phyloP scores from a whole-genome alignment of 64 coral and sea anemone species.

The Acropora yongei region DNA sequence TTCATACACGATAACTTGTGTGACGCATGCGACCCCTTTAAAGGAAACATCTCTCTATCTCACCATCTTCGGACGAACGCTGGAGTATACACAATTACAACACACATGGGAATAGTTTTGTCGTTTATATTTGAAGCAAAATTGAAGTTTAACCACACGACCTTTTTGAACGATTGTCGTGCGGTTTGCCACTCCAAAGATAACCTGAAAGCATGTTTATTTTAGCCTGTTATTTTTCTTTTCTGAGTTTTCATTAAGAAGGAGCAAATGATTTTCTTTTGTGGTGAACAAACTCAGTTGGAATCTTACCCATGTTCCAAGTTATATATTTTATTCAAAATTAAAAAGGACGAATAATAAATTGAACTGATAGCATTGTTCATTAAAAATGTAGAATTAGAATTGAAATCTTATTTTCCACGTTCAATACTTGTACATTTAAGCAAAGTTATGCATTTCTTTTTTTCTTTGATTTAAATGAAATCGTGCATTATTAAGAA shows the following conservation, averaged over 20 bases:
- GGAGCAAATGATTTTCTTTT: neutral
- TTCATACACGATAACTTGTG: too few relatives aligned
- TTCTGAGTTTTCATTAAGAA: neutral
- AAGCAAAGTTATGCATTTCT: neutral
- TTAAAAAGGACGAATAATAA: neutral
- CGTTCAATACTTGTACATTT: neutral
- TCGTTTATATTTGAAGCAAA: too few relatives aligned
- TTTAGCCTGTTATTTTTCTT: neutral
- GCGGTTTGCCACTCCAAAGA: too few relatives aligned
- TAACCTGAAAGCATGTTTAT: too few relatives aligned
- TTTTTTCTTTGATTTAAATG: neutral
- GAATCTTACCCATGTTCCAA: neutral
- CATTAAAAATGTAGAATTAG: neutral
- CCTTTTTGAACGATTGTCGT: too few relatives aligned
- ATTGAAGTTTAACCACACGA: too few relatives aligned
- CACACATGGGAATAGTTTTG: too few relatives aligned
- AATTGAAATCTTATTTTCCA: neutral
- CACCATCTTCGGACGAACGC: too few relatives aligned
- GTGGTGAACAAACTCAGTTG: neutral
- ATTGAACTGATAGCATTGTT: neutral
- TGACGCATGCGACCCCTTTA: too few relatives aligned
- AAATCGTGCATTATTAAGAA: conserved; percentile 37
- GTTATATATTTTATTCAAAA: neutral
- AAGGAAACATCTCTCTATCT: too few relatives aligned
- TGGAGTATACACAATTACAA: too few relatives aligned